Conservation (phyloP, 1,140 invertebrate genomes). For the Drosophila azteca region DNA sequence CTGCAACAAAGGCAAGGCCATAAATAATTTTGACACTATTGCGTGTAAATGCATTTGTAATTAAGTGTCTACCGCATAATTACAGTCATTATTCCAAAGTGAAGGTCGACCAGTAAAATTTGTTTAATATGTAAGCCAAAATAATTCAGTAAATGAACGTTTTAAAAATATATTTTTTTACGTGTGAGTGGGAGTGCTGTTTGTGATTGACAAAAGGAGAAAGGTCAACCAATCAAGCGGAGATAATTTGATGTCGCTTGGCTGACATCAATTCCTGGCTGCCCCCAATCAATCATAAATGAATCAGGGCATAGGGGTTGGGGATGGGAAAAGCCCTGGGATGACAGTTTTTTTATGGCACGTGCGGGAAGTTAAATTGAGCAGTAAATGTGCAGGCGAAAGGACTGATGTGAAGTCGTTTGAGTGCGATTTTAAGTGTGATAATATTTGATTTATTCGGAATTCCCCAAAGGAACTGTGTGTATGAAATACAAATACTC, state of each 20-base stretch:
- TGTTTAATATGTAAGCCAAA: constrained; percentile 8
- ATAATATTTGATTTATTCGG: too few species aligned
- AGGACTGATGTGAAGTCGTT: constrained; percentile 14
- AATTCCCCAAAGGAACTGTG: too few species aligned
- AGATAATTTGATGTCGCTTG: constrained; percentile 30
- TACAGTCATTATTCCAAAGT: constrained; percentile 25
- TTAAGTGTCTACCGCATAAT: constrained; percentile 37
- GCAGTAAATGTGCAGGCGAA: constrained; percentile 23
- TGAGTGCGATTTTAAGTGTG: constrained; percentile 1
- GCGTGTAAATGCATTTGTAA: constrained; percentile 42
- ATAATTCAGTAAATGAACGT: constrained; percentile 21
- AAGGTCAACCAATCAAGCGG: constrained; percentile 26
- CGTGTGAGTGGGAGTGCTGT: neutral
- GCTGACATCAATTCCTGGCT: constrained; percentile 8
- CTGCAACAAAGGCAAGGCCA: constrained; percentile 10
- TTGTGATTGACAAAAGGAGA: neutral
- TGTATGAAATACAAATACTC: too few species aligned
- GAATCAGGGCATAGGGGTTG: neutral
- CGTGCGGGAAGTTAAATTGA: constrained; percentile 31
- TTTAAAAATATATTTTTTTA: constrained; percentile 2
- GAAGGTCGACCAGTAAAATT: constrained; percentile 31
- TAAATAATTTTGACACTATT: constrained; percentile 61
- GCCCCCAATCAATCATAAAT: constrained; percentile 38
- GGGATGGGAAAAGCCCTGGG: neutral
- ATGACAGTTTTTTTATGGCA: constrained; percentile 35